Evolutionary conservation across 2,113 vertebrate species (phyloP), one percentile per base, ranked within the genome.

Genomic region (Columba janthina): DNA sequence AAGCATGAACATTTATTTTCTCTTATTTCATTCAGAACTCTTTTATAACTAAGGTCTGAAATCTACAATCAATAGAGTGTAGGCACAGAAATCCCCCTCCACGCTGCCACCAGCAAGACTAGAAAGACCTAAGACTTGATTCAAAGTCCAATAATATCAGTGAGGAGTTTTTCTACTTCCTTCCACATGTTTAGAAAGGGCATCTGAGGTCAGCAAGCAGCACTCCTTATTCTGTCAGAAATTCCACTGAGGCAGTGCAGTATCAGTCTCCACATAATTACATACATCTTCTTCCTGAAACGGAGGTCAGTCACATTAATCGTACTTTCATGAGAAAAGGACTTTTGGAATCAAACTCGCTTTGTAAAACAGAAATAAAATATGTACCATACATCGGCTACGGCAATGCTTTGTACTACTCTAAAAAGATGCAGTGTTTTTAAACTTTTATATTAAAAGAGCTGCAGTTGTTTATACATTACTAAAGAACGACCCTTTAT

Each of bases 161-260:
- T 34, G 22, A 24, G 61, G 57, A 94, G 12, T 34, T 85, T 60
- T 83, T 51, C 56, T 80, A 3, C 69, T 90, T 93, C 85, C 72
- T 94, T 74, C 42, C 5, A 17, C 21, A 64, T 10, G 11, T 70
- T 96, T 62, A 61, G 80, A 79, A 84, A 87, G 86, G 93, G 70
- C 76, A 69, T 84, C 58, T 51, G 46, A 93, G 88, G 92, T 86
- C 83, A 96, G 57, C n/a, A 87, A 85, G 73, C 86, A 90, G 92
- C 79, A 62, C 76, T 95, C 65, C 71, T 89, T 34, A 65, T 18
- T 77, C 69, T 54, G 83, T 93, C 90, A 94, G 86, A 95, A 96
- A 93, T 95, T 97, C 94, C 96, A 97, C 85, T 86, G 85, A 93
- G 67, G 93, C 85, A 90, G 65, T 81, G 62, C 79, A 97, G 80